phyloP scores from a whole-genome alignment of 2,888 invertebrate genomes.

The Lathronympha strigana region DNA sequence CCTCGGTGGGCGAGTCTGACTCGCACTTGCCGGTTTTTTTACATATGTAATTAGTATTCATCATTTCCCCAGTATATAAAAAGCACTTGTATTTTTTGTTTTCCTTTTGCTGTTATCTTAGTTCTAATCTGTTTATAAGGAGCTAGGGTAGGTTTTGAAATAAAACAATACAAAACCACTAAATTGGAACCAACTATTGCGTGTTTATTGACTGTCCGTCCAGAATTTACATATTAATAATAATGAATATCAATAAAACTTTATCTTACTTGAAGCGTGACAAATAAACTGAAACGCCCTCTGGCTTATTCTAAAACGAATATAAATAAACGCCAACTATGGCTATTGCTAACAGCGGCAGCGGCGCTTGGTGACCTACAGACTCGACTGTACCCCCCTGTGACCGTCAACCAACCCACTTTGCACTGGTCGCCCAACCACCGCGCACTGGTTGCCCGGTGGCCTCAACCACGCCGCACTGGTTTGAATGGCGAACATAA shows the following conservation, averaged over 20 bases:
- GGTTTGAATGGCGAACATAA: slow-evolving; percentile 16
- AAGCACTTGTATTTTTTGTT: no score
- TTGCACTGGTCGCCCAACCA: neutral
- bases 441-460: neutral
- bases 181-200: slow-evolving; percentile 84
- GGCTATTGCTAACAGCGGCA: slow-evolving; percentile 77
- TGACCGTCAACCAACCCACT: slow-evolving; percentile 7
- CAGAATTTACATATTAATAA: slow-evolving; percentile 75
- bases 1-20: no score
- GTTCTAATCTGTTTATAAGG: no score
- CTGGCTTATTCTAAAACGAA: slow-evolving; percentile 83
- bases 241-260: slow-evolving; percentile 71
- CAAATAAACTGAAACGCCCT: slow-evolving; percentile 72
- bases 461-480: slow-evolving; percentile 3
- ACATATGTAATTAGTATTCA: no score
- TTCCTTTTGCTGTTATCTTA: no score
- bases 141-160: slow-evolving; percentile 42
- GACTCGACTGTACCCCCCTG: slow-evolving; percentile 16
- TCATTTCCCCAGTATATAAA: no score
- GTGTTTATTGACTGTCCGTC: slow-evolving; percentile 84
- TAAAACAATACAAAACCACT: slow-evolving; percentile 61
- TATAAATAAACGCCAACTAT: slow-evolving; percentile 81
- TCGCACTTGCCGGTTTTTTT: no score
- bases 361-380: slow-evolving; percentile 38
- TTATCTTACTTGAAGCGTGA: slow-evolving; percentile 80